phyloP scores from a whole-genome alignment of 2,888 invertebrate genomes.

The Coelopa pilipes region DNA sequence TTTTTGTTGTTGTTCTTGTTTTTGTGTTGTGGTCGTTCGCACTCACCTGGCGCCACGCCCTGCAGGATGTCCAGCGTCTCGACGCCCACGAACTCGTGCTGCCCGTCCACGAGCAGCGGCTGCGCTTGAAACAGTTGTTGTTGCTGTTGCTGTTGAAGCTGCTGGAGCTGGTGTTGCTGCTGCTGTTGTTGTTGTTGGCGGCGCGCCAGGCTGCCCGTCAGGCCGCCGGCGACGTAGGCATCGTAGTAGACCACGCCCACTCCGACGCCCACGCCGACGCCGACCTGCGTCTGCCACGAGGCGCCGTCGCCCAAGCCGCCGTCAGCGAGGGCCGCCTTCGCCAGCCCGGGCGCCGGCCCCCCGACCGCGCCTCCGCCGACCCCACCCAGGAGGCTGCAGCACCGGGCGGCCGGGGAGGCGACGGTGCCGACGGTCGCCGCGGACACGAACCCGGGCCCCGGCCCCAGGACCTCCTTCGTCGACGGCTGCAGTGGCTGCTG shows the following conservation, averaged over 20 bases:
- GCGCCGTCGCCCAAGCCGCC: constrained; percentile 22
- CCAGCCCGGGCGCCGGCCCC: constrained; percentile 20
- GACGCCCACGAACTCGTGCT: constrained; percentile 62
- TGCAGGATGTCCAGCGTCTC: constrained; percentile 66
- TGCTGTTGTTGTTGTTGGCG: constrained; percentile 51
- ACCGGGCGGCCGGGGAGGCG: constrained; percentile 58
- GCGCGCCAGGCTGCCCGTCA: constrained; percentile 55
- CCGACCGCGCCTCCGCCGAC: constrained; percentile 36
- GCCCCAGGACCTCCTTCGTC: not conserved
- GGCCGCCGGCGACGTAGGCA: constrained; percentile 52
- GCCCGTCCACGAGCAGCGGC: constrained; percentile 44
- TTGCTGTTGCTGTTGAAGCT: constrained; percentile 42
- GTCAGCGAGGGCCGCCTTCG: constrained; percentile 14
- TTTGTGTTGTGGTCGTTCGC: too few relatives aligned
- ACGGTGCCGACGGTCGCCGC: constrained; percentile 41
- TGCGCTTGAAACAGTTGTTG: constrained; percentile 43
- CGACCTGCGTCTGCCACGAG: constrained; percentile 29
- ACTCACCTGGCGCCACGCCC: constrained; percentile 64
- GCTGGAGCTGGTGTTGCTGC: too few relatives aligned
- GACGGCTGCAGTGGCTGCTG: not conserved
- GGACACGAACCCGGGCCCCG: constrained; percentile 35
- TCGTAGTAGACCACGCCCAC: constrained; percentile 52
- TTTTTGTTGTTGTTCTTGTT: too few relatives aligned
- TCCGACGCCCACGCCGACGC: constrained; percentile 26
- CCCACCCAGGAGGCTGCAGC: constrained; percentile 60